These are phyloP conservation scores for Idris sp. DNA, from an alignment of 1,140 invertebrate species.

Conservation along the genomic window DNA sequence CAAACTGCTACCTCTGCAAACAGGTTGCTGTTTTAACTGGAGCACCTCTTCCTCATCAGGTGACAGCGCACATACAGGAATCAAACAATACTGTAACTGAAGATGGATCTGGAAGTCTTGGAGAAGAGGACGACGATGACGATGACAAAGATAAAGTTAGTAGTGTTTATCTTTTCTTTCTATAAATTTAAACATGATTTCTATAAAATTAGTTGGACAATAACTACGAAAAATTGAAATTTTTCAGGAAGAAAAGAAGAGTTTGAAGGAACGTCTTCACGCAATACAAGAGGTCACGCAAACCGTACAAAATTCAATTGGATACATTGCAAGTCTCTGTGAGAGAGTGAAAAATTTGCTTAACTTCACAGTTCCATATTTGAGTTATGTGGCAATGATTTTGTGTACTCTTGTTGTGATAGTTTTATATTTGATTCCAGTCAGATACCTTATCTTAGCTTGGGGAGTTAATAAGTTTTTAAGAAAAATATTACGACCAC, in stretches of 20 bases:
- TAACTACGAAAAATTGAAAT: no score
- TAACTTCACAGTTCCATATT: slow-evolving; percentile 97
- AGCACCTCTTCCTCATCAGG: slow-evolving; percentile 68
- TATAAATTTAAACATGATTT: no score
- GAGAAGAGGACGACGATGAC: slow-evolving; percentile 90
- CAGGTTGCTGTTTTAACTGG: slow-evolving; percentile 73
- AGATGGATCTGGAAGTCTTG: slow-evolving; percentile 78
- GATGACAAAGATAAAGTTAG: slow-evolving; percentile 87
- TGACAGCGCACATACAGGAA: slow-evolving; percentile 66
- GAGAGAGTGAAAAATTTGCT: slow-evolving; percentile 97
- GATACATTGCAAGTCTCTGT: slow-evolving; percentile 92
- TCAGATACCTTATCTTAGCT: slow-evolving; percentile 93
- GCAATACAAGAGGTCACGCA: slow-evolving; percentile 97
- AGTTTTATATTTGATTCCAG: slow-evolving; percentile 93
- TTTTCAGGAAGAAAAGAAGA: slow-evolving; percentile 94
- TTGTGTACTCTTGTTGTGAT: slow-evolving; percentile 84
- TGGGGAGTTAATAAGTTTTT: slow-evolving; percentile 99
- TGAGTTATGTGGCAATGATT: slow-evolving; percentile 94
- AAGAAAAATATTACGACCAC: slow-evolving; percentile 93
- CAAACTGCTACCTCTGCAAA: slow-evolving; percentile 62
- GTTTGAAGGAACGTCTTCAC: slow-evolving; percentile 94
- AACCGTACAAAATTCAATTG: slow-evolving; percentile 95
- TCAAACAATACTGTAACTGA: slow-evolving; percentile 61
- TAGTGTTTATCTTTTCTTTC: no score
- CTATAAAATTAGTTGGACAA: no score